Evolutionary conservation across 1,140 invertebrate genomes (phyloP), one percentile per base, ranked within the genome.

Genomic region (Eriosoma lanigerum): DNA sequence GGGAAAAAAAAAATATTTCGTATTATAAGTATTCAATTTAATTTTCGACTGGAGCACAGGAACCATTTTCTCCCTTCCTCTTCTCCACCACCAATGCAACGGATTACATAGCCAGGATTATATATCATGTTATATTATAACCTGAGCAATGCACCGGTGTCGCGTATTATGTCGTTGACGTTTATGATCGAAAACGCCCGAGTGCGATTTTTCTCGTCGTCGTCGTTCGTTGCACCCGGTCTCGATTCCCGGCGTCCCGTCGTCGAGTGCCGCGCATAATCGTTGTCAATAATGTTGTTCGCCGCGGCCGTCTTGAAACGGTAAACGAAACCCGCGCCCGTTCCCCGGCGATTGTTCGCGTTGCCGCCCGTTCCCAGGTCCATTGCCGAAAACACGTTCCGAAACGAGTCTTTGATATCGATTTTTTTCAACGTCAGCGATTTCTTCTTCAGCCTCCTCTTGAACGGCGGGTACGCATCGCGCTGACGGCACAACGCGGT

Each of bases 131-230:
- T n/a, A n/a, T 38, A 38, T 38, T 8, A 72, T 6, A 29, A 29
- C 3, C 26, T 72, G 46, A 52, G 68, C 68, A 76, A 44, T n/a
- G 72, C 72, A 21, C 12, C 29, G n/a, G 72, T 76, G 50, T 76
- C 72, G 6, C 72, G 50, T 38, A 76, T 76, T 9, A 76, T 76
- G 72, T 76, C 72, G 13, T 76, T 76, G 29, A 76, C 72, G 52
- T 76, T 76, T 21, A 76, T 44, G 4, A 76, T 24, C 0, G 72
- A 76, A 21, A 76, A 56, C 10, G 52, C 4, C 9, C 21, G 52
- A 5, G 17, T 4, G 8, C n/a, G 54, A 4, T 38, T 38, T 38
- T 72, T 66, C 1, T 24, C 32, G 0, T 19, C 32, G 62, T 38
- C 8, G 8, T 38, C 3, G 10, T 64, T 15, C 2, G 2, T 46